Conservation (phyloP, 2,888 invertebrate genomes). For the Pyralis farinalis region DNA sequence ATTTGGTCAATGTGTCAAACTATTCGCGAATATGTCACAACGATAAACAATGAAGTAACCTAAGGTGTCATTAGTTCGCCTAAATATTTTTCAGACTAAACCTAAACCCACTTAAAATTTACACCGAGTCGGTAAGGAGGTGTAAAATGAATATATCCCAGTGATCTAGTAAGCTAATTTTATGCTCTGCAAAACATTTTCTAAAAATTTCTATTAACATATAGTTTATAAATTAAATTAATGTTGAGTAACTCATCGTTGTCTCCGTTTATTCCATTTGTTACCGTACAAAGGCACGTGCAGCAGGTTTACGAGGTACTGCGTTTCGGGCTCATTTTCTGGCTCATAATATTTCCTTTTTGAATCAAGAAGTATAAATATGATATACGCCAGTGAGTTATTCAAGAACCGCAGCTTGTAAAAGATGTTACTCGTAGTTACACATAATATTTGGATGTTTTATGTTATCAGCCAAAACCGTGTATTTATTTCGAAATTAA, state of each 20-base stretch:
- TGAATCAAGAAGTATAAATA: too few relatives aligned
- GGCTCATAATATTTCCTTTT: too few relatives aligned
- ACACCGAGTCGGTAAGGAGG: slow-evolving; percentile 16
- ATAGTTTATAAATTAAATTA: slow-evolving; percentile 26
- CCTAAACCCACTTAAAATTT: slow-evolving; percentile 19
- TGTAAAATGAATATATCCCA: slow-evolving; percentile 21
- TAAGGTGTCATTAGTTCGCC: slow-evolving; percentile 8
- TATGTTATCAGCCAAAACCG: too few relatives aligned
- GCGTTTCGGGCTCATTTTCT: slow-evolving; percentile 92
- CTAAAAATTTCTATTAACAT: slow-evolving; percentile 6
- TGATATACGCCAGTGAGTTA: too few relatives aligned
- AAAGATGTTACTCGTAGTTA: too few relatives aligned
- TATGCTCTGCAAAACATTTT: slow-evolving; percentile 4
- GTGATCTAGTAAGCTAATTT: slow-evolving; percentile 17
- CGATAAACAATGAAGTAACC: slow-evolving; percentile 1
- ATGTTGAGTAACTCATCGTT: slow-evolving; percentile 37
- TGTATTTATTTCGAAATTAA: too few relatives aligned
- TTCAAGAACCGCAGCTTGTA: too few relatives aligned
- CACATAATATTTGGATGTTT: too few relatives aligned
- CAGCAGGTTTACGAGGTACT: slow-evolving; percentile 91
- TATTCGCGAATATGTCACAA: slow-evolving; percentile 4
- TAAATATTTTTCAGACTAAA: slow-evolving; percentile 4
- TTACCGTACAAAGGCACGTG: slow-evolving; percentile 90
- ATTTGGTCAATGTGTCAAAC: slow-evolving; percentile 54
- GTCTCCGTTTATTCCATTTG: slow-evolving; percentile 53